Percentiles rank a stretch among this genome's conserved stretches.
phyloP scores from a whole-genome alignment of 2,113 vertebrate species.

The Neodon shergylaensis region DNA sequence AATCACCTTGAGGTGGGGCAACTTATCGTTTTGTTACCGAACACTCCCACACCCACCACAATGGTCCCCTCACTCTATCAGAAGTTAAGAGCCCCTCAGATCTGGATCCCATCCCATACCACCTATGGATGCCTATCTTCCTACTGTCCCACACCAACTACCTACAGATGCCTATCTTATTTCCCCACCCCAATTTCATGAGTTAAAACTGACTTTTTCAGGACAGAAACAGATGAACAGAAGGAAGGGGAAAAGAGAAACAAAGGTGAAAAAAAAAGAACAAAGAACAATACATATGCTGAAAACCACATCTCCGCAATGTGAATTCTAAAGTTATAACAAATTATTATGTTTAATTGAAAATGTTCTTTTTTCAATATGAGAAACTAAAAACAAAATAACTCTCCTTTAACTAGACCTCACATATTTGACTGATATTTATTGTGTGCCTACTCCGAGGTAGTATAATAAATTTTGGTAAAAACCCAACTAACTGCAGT shows the following conservation, averaged over 20 bases:
- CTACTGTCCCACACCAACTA: too few relatives aligned
- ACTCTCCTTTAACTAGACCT: slow-evolving; percentile 45
- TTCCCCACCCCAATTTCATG: not conserved
- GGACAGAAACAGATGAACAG: not conserved
- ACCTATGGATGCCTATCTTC: too few relatives aligned
- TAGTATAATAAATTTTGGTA: slow-evolving; percentile 61
- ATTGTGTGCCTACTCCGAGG: slow-evolving; percentile 46
- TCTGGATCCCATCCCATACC: fast-evolving
- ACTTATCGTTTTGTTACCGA: not conserved
- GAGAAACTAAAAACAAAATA: slow-evolving; percentile 63
- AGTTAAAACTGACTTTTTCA: not conserved
- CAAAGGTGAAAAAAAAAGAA: not conserved
- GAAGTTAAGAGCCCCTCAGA: not conserved
- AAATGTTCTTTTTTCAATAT: slow-evolving; percentile 17
- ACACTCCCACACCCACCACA: not conserved
- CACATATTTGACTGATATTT: slow-evolving; percentile 57
- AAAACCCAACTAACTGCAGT: slow-evolving; percentile 65
- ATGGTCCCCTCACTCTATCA: not conserved
- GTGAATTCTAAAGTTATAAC: not conserved
- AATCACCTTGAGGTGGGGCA: not conserved
- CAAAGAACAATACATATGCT: not conserved
- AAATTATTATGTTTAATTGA: slow-evolving; percentile 42
- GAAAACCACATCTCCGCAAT: not conserved
- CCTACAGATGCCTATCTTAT: not conserved
- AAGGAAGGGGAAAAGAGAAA: not conserved